A percentile compares a stretch with the other conserved stretches of the same genome.
Conservation (phyloP, 2,888 invertebrate genomes). For the Orgyia antiqua region DNA sequence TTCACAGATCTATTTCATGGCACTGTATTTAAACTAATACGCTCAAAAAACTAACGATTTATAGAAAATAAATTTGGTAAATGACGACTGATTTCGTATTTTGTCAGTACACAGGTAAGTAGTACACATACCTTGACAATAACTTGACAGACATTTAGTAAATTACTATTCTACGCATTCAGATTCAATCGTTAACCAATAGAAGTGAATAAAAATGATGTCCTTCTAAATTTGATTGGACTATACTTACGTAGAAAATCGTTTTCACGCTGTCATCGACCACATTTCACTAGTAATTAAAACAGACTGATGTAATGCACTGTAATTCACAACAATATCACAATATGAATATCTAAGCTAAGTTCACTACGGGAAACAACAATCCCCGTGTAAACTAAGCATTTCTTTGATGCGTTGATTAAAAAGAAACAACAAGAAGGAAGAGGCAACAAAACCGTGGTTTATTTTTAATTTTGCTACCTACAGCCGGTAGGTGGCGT, state of each 20-base stretch:
- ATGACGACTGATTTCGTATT: constrained; percentile 51
- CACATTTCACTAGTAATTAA: constrained; percentile 65
- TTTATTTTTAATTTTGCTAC: constrained; percentile 28
- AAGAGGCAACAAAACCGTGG: constrained; percentile 40
- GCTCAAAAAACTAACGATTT: constrained; percentile 51
- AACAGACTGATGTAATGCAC: constrained; percentile 44
- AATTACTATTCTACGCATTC: constrained; percentile 38
- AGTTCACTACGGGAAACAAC: constrained; percentile 42
- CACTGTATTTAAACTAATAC: constrained; percentile 48
- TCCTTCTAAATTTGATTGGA: constrained; percentile 38
- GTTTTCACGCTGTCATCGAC: constrained; percentile 72
- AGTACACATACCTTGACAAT: constrained; percentile 37
- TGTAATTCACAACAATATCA: constrained; percentile 33
- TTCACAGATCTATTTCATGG: constrained; percentile 45
- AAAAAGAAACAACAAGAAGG: constrained; percentile 55
- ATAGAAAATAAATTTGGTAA: constrained; percentile 46
- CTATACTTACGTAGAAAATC: constrained; percentile 70
- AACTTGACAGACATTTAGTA: constrained; percentile 36
- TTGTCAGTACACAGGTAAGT: constrained; percentile 27
- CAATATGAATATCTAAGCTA: constrained; percentile 25
- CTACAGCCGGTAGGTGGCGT: constrained; percentile 37
- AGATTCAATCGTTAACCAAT: constrained; percentile 14
- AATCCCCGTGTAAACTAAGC: constrained; percentile 45
- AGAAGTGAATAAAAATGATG: constrained; percentile 13
- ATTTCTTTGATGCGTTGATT: constrained; percentile 50